A percentile compares a stretch with the other conserved stretches of the same genome.
Conservation (phyloP, 2,888 invertebrate species). For the Malthinus seriepunctatus region DNA sequence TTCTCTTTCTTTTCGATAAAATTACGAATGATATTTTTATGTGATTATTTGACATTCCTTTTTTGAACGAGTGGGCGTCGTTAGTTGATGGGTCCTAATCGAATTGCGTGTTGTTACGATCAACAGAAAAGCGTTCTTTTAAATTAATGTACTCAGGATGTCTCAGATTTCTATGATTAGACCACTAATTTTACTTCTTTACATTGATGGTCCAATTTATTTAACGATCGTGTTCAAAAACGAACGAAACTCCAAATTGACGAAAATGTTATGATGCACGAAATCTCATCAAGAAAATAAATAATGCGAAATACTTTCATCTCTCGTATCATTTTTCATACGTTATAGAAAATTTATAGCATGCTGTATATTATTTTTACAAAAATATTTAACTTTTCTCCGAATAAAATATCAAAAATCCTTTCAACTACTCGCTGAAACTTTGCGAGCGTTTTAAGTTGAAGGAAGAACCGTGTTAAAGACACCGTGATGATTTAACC, state of each 20-base stretch:
- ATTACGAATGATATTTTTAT: neutral
- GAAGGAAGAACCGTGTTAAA: no score
- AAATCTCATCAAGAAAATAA: constrained; percentile 7
- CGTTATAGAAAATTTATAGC: neutral
- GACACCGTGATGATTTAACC: no score
- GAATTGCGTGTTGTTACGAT: constrained; percentile 39
- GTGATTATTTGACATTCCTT: constrained; percentile 11
- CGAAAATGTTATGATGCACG: constrained; percentile 6
- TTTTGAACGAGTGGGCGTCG: neutral
- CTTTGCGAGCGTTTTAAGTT: neutral
- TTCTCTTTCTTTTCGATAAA: neutral
- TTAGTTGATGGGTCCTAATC: constrained; percentile 36
- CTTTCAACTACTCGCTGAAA: neutral
- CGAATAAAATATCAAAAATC: neutral
- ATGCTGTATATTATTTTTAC: neutral
- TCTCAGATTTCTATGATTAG: constrained; percentile 34
- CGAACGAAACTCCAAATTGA: constrained; percentile 1
- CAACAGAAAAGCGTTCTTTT: constrained; percentile 31
- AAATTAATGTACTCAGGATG: constrained; percentile 29
- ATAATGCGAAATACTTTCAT: constrained; percentile 3
- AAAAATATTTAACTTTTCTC: neutral
- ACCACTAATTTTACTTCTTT: constrained; percentile 34
- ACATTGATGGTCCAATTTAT: constrained; percentile 32
- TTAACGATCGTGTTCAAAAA: constrained; percentile 11
- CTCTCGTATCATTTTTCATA: constrained; percentile 4